A percentile compares a stretch with the other conserved stretches of the same genome.
Conservation (phyloP, 2,113 vertebrate species). For the Hippocampus comes region DNA sequence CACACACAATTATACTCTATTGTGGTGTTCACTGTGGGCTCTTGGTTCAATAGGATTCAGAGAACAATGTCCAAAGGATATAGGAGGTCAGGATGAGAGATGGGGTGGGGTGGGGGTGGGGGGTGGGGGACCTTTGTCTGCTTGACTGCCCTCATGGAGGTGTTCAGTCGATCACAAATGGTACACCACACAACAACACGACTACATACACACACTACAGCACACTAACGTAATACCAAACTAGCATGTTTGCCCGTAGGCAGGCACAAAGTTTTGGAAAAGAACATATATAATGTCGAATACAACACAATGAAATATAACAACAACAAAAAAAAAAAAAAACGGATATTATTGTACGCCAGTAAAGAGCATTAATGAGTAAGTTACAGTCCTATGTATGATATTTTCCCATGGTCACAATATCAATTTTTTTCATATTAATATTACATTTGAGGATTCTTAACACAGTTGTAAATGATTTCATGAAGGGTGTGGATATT, state of each 20-base stretch:
- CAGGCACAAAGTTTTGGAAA: neutral
- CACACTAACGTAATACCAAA: no score
- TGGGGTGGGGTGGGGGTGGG: neutral
- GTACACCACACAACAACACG: slow-evolving; percentile 1
- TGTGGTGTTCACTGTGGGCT: slow-evolving; percentile 62
- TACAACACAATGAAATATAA: neutral
- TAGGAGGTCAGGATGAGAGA: slow-evolving; percentile 64
- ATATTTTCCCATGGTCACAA: neutral
- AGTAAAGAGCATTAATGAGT: neutral
- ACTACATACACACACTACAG: neutral
- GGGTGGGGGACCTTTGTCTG: slow-evolving; percentile 42
- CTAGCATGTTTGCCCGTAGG: neutral
- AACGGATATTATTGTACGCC: no score
- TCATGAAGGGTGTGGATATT: neutral
- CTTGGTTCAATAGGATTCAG: slow-evolving; percentile 66
- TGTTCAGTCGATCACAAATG: slow-evolving; percentile 28
- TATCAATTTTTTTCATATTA: no score
- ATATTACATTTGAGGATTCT: neutral
- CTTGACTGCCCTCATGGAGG: slow-evolving; percentile 52
- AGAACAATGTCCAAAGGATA: slow-evolving; percentile 68
- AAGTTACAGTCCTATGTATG: neutral
- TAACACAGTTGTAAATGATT: neutral
- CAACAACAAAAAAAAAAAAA: no score
- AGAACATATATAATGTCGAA: neutral
- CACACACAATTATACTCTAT: slow-evolving; percentile 50